Percentiles rank a stretch among this genome's conserved stretches.
Conservation (phyloP, 2,888 invertebrate genomes). For the Eupithecia subfuscata region DNA sequence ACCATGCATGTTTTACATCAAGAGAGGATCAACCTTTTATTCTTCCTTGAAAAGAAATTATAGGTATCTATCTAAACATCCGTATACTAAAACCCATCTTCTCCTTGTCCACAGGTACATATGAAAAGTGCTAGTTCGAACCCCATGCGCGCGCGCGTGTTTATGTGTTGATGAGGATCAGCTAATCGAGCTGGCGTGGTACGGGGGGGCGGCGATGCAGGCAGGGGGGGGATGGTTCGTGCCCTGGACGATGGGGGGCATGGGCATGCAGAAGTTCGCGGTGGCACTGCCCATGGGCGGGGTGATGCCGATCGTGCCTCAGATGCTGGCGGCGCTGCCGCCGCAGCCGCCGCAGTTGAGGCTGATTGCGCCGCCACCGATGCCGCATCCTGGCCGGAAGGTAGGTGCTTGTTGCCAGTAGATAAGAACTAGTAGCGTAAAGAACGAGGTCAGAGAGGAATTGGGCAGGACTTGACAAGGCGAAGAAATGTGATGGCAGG, state of each 20-base stretch:
- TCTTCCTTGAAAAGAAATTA: background rate
- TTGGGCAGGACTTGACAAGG: background rate
- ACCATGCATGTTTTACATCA: background rate
- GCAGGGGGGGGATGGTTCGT: conserved; percentile 79
- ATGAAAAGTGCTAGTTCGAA: conserved; percentile 58
- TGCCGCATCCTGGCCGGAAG: conserved; percentile 74
- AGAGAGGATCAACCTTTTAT: background rate
- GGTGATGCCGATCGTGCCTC: conserved; percentile 75
- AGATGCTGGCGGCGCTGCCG: conserved; percentile 74
- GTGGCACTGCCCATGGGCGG: conserved; percentile 81
- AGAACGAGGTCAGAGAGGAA: background rate
- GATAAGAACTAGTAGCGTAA: background rate
- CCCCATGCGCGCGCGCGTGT: conserved; percentile 50
- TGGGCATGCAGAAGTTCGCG: conserved; percentile 81
- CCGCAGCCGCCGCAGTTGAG: conserved; percentile 71
- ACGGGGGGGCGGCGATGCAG: conserved; percentile 80
- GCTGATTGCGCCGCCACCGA: conserved; percentile 74
- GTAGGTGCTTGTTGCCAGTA: conserved; percentile 50
- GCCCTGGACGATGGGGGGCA: conserved; percentile 80
- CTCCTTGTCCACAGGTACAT: conserved; percentile 71
- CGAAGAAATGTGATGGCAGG: background rate
- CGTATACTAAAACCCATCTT: conserved; percentile 3
- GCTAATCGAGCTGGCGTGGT: conserved; percentile 82
- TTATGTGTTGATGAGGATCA: conserved; percentile 69
- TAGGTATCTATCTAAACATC: background rate